Evolutionary conservation across 2,888 invertebrate species (phyloP), one percentile per base, ranked within the genome.

Genomic region (Trilocha varians): DNA sequence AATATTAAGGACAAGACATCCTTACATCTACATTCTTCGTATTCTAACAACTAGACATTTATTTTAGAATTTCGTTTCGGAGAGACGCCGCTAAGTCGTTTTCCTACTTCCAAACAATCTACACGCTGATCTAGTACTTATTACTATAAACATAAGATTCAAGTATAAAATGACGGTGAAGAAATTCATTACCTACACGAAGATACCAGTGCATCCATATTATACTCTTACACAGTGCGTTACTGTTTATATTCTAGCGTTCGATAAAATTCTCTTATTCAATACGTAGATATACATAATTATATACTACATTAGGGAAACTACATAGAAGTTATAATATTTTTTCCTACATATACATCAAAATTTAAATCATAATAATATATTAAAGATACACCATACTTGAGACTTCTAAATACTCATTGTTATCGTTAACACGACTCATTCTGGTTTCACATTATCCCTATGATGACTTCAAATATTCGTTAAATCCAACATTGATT

Each of bases 51-150:
- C 72, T 79, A 82, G 58, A 73, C 64, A 69, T 59, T 61, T 69
- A 77, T 65, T 83, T 84, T 84, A 82, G 82, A 84, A 83, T 84
- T 78, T 84, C 78, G 79, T 84, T 83, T 78, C 78, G 66, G 70
- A 71, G 59, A 70, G 66, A 72, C 70, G 55, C 59, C 62, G 63
- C 65, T 49, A 49, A 53, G 49, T 57, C 63, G 59, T 58, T 64
- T 47, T 65, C 50, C 47, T 61, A 61, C 52, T 63, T 70, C 71
- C 14, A 43, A 36, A 34, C 17, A 13, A 13, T n/a, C 34, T 38
- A 42, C 25, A 17, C 13, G 13, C 6, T 38, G 25, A 6, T 25
- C 2, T 25, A 25, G 11, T 25, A 9, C 25, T 25, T 25, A 25
- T 9, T 6, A 25, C 25, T 25, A 2, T 34, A 9, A 14, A 34